Conservation (phyloP, 2,888 invertebrate genomes). For the Mesodorylaimus sp. region DNA sequence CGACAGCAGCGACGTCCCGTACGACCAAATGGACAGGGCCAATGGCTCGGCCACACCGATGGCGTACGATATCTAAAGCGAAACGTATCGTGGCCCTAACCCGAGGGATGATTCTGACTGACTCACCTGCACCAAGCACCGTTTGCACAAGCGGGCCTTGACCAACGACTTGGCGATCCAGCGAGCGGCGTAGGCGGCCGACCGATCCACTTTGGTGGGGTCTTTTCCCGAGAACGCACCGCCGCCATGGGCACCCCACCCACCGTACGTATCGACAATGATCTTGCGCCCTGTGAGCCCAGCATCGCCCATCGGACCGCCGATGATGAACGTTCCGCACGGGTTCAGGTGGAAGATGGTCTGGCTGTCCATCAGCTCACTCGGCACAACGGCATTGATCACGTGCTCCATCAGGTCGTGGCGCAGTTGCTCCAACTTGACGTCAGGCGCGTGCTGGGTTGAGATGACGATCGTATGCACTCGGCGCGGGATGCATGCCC, state of each 20-base stretch:
- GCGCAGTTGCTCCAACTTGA: constrained; percentile 43
- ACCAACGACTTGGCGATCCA: constrained; percentile 98
- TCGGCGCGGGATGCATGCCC: constrained; percentile 76
- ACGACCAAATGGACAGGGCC: constrained; percentile 88
- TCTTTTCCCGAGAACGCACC: constrained; percentile 97
- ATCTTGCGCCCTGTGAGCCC: constrained; percentile 77
- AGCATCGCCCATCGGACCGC: constrained; percentile 10
- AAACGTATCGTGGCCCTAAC: neutral
- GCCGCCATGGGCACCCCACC: constrained; percentile 98
- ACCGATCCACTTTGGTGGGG: constrained; percentile 49
- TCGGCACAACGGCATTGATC: constrained; percentile 73
- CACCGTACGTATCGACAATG: constrained; percentile 97
- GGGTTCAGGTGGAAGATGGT: constrained; percentile 87
- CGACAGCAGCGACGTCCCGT: constrained; percentile 62
- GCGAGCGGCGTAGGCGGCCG: constrained; percentile 90
- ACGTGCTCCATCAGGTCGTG: constrained; percentile 54
- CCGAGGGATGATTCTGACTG: neutral
- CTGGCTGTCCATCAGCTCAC: constrained; percentile 63
- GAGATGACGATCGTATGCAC: constrained; percentile 98
- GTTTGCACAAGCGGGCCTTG: constrained; percentile 76
- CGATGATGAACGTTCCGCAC: constrained; percentile 61
- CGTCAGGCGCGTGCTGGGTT: constrained; percentile 82
- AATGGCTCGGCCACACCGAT: constrained; percentile 91
- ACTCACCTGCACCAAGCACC: constrained; percentile 72
- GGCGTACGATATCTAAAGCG: constrained; percentile 67